Evolutionary conservation across 2,113 vertebrate species (phyloP).

Genomic region (Sinocyclocheilus rhinocerous): DNA sequence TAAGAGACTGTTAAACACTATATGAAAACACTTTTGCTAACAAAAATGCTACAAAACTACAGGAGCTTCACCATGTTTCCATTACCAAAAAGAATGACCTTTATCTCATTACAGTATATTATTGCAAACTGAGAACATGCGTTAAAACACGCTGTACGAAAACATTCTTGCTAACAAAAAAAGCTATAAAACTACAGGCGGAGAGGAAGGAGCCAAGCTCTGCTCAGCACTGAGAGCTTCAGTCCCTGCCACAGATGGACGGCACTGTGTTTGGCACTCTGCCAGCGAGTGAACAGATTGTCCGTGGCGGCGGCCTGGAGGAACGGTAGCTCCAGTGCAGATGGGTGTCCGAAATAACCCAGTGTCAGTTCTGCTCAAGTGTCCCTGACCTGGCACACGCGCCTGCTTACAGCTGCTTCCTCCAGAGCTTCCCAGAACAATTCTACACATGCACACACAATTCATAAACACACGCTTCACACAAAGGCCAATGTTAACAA

Average conservation of each 20-base stretch:
- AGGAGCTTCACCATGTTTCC: background rate
- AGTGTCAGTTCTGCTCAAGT: constrained; percentile 89
- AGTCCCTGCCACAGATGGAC: constrained; percentile 81
- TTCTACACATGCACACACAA: constrained; percentile 45
- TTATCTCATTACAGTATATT: too few species aligned
- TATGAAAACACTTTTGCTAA: background rate
- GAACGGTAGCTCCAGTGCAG: constrained; percentile 87
- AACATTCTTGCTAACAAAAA: constrained; percentile 37
- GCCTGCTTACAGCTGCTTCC: constrained; percentile 89
- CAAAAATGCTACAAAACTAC: background rate
- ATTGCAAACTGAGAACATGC: background rate
- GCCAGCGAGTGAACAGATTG: constrained; percentile 88
- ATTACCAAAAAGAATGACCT: background rate
- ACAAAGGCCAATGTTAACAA: constrained; percentile 34
- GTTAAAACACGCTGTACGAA: background rate
- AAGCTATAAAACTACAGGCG: constrained; percentile 45
- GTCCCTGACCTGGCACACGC: constrained; percentile 86
- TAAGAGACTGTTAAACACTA: background rate
- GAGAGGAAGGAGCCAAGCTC: constrained; percentile 46
- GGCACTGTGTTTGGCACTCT: constrained; percentile 75
- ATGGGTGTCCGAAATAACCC: constrained; percentile 97
- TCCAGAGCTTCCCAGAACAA: constrained; percentile 75
- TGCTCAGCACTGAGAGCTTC: constrained; percentile 47
- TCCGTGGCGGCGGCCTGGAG: constrained; percentile 83
- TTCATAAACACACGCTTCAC: constrained; percentile 3